These are phyloP conservation scores for Miltochrista miniata DNA, from an alignment of 2,888 invertebrate genomes.

Conservation along the genomic window DNA sequence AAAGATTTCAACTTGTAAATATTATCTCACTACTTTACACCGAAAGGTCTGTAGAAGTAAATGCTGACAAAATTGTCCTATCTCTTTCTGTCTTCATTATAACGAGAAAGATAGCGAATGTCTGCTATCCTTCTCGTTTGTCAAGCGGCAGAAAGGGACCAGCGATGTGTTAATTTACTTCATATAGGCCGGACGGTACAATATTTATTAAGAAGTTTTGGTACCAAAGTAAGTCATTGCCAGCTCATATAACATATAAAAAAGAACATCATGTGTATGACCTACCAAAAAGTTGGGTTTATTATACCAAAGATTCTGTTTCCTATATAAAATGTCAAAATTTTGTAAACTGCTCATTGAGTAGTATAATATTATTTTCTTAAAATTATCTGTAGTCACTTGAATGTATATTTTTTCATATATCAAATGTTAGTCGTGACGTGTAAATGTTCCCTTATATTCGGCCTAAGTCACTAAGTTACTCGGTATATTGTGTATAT, in stretches of 20 bases:
- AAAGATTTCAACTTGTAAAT: conserved; percentile 15
- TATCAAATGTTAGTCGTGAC: conserved; percentile 19
- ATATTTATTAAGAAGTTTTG: conserved; percentile 23
- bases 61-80: neutral
- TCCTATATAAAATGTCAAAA: conserved; percentile 4
- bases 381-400: neutral
- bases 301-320: conserved; percentile 33
- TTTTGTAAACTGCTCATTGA: neutral
- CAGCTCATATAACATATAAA: conserved; percentile 22
- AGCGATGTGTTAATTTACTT: too few relatives aligned
- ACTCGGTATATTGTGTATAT: neutral
- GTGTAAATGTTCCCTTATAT: conserved; percentile 36
- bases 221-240: conserved; percentile 42
- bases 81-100: too few relatives aligned
- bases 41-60: too few relatives aligned
- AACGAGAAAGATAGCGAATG: too few relatives aligned
- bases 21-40: conserved; percentile 22
- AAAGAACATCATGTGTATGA: conserved; percentile 22
- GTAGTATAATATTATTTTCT: neutral
- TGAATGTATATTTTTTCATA: conserved; percentile 6
- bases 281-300: conserved; percentile 14
- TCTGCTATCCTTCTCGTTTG: too few relatives aligned
- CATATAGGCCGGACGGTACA: too few relatives aligned
- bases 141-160: too few relatives aligned
- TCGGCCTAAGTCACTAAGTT: conserved; percentile 47